Percentiles rank a stretch among this genome's conserved stretches.
Conservation (phyloP, 2,113 vertebrate species). For the Hipposideros armiger region DNA sequence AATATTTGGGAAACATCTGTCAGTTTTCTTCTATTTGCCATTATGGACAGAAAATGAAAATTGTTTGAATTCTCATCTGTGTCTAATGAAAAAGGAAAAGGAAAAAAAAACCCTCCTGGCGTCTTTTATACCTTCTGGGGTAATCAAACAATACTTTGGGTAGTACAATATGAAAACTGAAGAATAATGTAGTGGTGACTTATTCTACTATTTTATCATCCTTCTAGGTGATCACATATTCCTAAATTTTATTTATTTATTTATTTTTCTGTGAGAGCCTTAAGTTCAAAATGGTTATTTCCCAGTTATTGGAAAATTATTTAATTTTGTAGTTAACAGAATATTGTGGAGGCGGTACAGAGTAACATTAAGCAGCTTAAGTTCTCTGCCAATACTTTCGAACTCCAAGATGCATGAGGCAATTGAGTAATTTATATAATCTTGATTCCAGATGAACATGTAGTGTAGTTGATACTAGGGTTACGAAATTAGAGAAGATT, state of each 20-base stretch:
- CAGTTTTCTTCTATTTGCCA: not conserved
- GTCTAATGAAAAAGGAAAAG: not conserved
- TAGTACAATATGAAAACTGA: not conserved
- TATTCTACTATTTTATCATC: not conserved
- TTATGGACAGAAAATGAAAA: slow-evolving; percentile 43
- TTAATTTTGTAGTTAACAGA: not conserved
- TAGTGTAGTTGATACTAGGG: not conserved
- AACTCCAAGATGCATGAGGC: not conserved
- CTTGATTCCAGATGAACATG: not conserved
- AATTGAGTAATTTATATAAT: not conserved
- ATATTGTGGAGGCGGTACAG: not conserved
- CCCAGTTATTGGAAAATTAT: not conserved
- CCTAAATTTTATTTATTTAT: not conserved
- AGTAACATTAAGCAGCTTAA: not conserved
- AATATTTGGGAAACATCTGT: not conserved
- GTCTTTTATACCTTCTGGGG: not conserved
- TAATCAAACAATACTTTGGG: not conserved
- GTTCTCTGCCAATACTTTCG: not conserved
- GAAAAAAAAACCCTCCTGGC: not conserved
- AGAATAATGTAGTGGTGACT: not conserved
- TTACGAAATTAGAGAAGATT: not conserved
- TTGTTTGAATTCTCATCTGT: not conserved
- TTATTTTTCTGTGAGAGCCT: not conserved
- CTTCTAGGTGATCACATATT: not conserved
- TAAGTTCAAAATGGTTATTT: not conserved